phyloP scores from a whole-genome alignment of 1,140 invertebrate species.

The Ptiloglossa arizonensis region DNA sequence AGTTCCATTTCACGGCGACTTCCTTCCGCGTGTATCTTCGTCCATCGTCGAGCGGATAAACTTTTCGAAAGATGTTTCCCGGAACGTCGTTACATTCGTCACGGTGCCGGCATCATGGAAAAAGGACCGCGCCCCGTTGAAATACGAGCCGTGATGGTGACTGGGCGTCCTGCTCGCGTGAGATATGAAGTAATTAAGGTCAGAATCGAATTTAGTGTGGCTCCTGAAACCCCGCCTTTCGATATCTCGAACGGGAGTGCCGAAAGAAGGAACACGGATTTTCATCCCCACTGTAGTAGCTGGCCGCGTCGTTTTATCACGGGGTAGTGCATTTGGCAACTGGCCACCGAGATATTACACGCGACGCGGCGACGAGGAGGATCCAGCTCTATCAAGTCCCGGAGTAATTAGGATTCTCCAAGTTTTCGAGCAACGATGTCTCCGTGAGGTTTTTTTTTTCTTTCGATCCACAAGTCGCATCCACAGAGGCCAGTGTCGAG shows the following conservation, averaged over 20 bases:
- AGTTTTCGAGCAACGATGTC: neutral
- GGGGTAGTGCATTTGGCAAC: conserved; percentile 26
- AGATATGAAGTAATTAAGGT: conserved; percentile 21
- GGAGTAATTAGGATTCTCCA: conserved; percentile 39
- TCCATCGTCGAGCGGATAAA: conserved; percentile 14
- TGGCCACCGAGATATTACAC: conserved; percentile 17
- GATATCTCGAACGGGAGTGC: neutral
- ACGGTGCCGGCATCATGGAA: neutral
- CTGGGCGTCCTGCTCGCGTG: neutral
- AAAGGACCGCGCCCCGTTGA: neutral
- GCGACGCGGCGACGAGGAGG: neutral
- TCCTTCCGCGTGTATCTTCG: neutral
- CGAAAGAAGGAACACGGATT: neutral
- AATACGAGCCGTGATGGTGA: neutral
- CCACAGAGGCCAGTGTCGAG: no score
- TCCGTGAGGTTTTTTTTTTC: no score
- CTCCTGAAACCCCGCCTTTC: neutral
- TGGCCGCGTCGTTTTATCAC: neutral
- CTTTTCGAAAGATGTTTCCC: conserved; percentile 18
- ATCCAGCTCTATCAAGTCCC: neutral
- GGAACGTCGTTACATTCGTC: conserved; percentile 27
- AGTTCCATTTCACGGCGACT: conserved; percentile 50
- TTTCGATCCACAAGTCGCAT: no score
- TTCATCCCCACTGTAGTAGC: neutral
- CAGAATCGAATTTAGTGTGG: neutral